Evolutionary conservation across 2,113 vertebrate species (phyloP).

Genomic region (Centropus bengalensis): DNA sequence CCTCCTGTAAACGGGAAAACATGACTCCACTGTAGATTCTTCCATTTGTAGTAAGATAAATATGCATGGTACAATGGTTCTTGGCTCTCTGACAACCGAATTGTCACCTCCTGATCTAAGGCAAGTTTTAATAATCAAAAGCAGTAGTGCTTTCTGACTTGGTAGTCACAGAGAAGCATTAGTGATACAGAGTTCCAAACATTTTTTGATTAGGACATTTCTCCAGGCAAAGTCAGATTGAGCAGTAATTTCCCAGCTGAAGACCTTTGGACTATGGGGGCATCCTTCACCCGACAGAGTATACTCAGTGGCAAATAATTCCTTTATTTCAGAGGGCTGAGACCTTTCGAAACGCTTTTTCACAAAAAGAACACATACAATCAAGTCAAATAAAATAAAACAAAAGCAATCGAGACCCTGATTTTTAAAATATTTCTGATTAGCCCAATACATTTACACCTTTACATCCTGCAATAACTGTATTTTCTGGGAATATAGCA

Average conservation of each 20-base stretch:
- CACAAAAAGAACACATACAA: neutral
- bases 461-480: neutral
- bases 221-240: constrained; percentile 6
- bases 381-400: neutral
- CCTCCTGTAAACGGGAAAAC: constrained; percentile 7
- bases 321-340: neutral
- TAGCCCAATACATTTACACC: neutral
- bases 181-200: neutral
- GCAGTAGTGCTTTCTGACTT: constrained; percentile 14
- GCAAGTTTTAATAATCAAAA: constrained; percentile 31
- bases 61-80: neutral
- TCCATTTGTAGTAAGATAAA: constrained; percentile 33
- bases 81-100: neutral
- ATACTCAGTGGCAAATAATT: neutral
- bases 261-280: neutral
- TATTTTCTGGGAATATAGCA: neutral
- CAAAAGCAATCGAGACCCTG: fast-evolving
- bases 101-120: constrained; percentile 25
- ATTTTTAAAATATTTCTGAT: neutral
- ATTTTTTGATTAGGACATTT: constrained; percentile 29
- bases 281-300: neutral
- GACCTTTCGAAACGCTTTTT: neutral
- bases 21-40: neutral
- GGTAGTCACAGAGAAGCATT: neutral
- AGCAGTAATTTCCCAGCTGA: constrained; percentile 42